These are phyloP conservation scores for Tupiocoris notatus DNA, from an alignment of 2,888 invertebrate genomes.

Conservation along the genomic window DNA sequence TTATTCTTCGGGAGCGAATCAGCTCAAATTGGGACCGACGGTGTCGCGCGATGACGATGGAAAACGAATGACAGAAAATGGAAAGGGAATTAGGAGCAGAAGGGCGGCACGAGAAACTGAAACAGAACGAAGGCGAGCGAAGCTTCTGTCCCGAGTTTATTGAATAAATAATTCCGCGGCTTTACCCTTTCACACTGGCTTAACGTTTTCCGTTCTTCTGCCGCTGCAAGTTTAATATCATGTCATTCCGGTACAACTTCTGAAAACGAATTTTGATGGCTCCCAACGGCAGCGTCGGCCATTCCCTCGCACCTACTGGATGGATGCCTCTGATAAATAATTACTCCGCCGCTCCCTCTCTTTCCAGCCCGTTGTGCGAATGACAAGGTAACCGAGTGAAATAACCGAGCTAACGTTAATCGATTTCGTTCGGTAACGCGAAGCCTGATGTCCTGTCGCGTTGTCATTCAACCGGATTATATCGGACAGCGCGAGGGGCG, in stretches of 20 bases:
- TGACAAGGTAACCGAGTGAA: background rate
- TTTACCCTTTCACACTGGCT: conserved; percentile 37
- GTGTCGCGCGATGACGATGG: background rate
- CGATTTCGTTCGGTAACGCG: background rate
- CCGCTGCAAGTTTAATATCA: conserved; percentile 34
- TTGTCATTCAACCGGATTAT: background rate
- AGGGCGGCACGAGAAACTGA: background rate
- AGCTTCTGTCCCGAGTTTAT: conserved; percentile 17
- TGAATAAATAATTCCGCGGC: conserved; percentile 39
- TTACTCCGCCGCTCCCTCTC: background rate
- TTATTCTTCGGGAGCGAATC: too few relatives aligned
- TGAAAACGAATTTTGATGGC: conserved; percentile 34
- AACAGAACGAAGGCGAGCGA: background rate
- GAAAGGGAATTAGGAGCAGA: background rate
- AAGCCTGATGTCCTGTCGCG: background rate
- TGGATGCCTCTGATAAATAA: conserved; percentile 7
- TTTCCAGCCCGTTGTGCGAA: background rate
- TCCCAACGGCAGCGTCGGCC: background rate
- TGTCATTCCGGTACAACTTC: conserved; percentile 31
- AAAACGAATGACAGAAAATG: background rate
- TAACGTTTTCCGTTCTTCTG: conserved; percentile 21
- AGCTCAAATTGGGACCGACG: background rate
- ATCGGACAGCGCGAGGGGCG: too few relatives aligned
- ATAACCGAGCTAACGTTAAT: background rate
- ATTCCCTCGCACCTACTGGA: background rate